A percentile compares a stretch with the other conserved stretches of the same genome.
phyloP scores from a whole-genome alignment of 2,888 invertebrate species.

The Dynastes grantii region DNA sequence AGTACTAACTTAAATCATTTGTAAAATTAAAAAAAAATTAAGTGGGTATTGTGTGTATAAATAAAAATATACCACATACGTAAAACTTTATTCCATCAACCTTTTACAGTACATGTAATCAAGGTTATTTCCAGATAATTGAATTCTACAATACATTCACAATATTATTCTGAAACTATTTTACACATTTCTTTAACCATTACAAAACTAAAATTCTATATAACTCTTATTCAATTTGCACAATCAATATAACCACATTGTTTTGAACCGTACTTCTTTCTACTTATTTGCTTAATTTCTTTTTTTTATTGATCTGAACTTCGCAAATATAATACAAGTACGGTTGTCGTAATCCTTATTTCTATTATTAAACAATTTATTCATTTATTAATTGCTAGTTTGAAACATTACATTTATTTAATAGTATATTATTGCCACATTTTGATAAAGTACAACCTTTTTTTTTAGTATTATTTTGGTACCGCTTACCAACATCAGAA shows the following conservation, averaged over 20 bases:
- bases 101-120: not conserved
- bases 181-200: constrained; percentile 18
- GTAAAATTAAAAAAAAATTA: too few relatives aligned
- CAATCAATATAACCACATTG: constrained; percentile 19
- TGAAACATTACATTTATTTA: constrained; percentile 15
- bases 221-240: constrained; percentile 18
- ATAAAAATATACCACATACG: constrained; percentile 29
- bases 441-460: constrained; percentile 42
- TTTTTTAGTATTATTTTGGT: not conserved
- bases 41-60: not conserved
- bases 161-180: constrained; percentile 16
- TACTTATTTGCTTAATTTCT: not conserved
- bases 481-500: constrained; percentile 10
- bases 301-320: constrained; percentile 3
- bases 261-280: too few relatives aligned
- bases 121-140: not conserved
- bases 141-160: constrained; percentile 25
- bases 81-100: constrained; percentile 36
- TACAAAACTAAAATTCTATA: constrained; percentile 51
- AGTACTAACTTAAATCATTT: too few relatives aligned
- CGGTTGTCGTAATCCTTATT: not conserved
- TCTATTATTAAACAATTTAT: constrained; percentile 1
- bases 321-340: not conserved
- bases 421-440: constrained; percentile 47
- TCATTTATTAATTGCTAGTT: constrained; percentile 8